Evolutionary conservation across 2,888 invertebrate species (phyloP), one percentile per base, ranked within the genome.

Genomic region (Hemithea aestivaria): DNA sequence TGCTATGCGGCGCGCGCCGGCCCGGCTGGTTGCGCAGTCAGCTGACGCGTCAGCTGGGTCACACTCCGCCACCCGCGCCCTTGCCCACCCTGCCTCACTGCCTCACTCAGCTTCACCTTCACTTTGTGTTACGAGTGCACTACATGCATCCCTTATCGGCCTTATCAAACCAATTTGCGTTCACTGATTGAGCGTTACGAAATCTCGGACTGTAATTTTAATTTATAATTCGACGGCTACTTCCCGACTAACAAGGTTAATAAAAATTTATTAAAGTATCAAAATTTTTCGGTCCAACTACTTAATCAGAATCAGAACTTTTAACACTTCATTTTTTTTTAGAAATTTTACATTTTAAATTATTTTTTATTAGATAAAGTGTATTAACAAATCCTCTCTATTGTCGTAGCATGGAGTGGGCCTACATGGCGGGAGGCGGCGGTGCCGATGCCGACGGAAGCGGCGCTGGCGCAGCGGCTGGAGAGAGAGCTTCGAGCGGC

Each of bases 401-500:
- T 79, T 79, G 77, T 84, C 69, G 28, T 49, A 85, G 85, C 80
- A 39, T 84, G 85, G 84, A 79, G 65, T 60, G 79, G 80, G 53
- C 82, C 81, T 40, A 73, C 81, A 62, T 85, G 85, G 85, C 72
- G 83, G 54, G 84, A 84, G 47, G 81, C 78, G 51, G 72, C 82
- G 65, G 66, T 75, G 67, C 85, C 88, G 72, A 80, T 88, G 50
- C 88, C 89, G 66, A 88, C 90, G 67, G 89, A 91, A 54, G 88
- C 90, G 72, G 91, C 92, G 59, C 84, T 96, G 70, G 92, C 94
- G 33, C 89, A 90, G 65, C 89, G 93, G 60, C 88, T 96, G 55
- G 95, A 96, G 82, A 87, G 91, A 41, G 94, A 94, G 73, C 82
- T 96, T 50, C 89, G 94, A 44, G 91, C 92, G 51, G 96, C 96